Evolutionary conservation across 2,888 invertebrate genomes (phyloP).

Genomic region (Tubulanus polymorphus): DNA sequence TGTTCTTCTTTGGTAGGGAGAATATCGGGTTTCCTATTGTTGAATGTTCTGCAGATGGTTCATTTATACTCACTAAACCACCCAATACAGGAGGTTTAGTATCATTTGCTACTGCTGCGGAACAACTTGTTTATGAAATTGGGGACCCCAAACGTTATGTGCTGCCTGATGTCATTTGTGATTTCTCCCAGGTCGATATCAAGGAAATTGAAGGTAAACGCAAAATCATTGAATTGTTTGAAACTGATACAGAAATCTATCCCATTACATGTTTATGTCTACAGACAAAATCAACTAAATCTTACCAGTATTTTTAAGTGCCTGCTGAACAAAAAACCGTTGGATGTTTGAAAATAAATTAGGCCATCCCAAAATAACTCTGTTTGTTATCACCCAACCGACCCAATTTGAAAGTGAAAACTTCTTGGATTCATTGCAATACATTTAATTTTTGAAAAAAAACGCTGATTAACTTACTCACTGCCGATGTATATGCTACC

Average conservation of each 20-base stretch:
- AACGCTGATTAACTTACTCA: too few species aligned
- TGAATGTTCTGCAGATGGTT: slow-evolving; percentile 51
- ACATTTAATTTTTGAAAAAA: too few species aligned
- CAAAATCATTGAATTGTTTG: background rate
- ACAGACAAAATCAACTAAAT: too few species aligned
- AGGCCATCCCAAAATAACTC: too few species aligned
- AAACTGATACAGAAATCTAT: background rate
- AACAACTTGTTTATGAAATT: slow-evolving; percentile 57
- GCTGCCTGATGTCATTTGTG: slow-evolving; percentile 57
- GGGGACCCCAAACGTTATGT: slow-evolving; percentile 55
- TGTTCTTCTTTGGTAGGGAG: slow-evolving; percentile 40
- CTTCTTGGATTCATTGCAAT: too few species aligned
- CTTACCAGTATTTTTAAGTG: too few species aligned
- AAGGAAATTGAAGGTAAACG: slow-evolving; percentile 25
- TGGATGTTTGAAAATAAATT: too few species aligned
- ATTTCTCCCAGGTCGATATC: slow-evolving; percentile 54
- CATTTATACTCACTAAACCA: slow-evolving; percentile 55
- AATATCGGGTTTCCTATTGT: slow-evolving; percentile 57
- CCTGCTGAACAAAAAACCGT: too few species aligned
- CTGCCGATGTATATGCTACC: too few species aligned
- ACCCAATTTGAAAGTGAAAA: too few species aligned
- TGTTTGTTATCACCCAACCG: too few species aligned
- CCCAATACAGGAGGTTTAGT: slow-evolving; percentile 55
- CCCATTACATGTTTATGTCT: background rate
- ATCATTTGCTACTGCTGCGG: slow-evolving; percentile 52